Conservation (phyloP, 1,140 invertebrate genomes). For the Ceratina japonica region DNA sequence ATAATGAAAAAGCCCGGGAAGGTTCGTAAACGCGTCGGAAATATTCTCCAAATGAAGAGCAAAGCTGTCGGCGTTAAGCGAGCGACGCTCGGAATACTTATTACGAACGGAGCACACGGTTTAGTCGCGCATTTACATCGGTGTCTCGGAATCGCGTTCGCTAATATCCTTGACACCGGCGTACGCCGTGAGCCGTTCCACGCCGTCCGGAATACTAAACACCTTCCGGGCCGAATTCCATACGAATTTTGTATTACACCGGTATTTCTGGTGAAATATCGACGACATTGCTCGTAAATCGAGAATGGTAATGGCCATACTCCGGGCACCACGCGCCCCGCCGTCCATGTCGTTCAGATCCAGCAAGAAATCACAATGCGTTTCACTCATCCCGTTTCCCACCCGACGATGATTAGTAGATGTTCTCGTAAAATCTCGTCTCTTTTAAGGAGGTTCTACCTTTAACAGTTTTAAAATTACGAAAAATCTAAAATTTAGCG, state of each 20-base stretch:
- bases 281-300: constrained; percentile 54
- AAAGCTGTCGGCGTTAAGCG: background rate
- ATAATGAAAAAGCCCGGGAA: background rate
- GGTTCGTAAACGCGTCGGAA: background rate
- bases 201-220: constrained; percentile 48
- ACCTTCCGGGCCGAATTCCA: constrained; percentile 34
- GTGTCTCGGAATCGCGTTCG: background rate
- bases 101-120: constrained; percentile 1
- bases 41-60: background rate
- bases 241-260: constrained; percentile 55
- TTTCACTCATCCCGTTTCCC: constrained; percentile 53
- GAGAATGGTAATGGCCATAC: constrained; percentile 49
- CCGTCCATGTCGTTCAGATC: no score
- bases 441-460: no score
- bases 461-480: no score
- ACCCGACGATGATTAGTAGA: constrained; percentile 20
- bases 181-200: constrained; percentile 13
- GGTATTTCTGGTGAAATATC: constrained; percentile 53
- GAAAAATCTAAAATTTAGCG: no score
- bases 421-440: no score
- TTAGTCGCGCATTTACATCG: constrained; percentile 4
- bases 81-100: background rate
- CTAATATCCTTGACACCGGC: constrained; percentile 43
- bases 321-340: no score
- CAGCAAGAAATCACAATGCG: constrained; percentile 55